phyloP scores from a whole-genome alignment of 2,888 invertebrate species.

The Pimpla rufipes region DNA sequence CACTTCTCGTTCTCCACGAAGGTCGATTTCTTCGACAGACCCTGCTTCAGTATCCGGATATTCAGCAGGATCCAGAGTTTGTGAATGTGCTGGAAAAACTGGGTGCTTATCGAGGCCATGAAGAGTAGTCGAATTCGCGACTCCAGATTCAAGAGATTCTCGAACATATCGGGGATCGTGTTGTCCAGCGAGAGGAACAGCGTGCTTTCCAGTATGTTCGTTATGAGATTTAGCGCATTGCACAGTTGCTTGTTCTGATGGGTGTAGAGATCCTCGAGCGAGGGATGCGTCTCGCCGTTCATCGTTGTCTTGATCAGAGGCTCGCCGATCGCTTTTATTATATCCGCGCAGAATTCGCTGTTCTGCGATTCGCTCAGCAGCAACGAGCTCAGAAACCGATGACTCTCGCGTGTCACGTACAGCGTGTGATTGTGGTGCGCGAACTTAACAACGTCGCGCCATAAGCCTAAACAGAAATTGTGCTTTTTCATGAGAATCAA shows the following conservation, averaged over 20 bases:
- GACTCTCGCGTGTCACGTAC: slow-evolving; percentile 90
- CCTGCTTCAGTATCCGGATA: slow-evolving; percentile 82
- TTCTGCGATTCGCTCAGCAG: slow-evolving; percentile 78
- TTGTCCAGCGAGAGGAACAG: slow-evolving; percentile 78
- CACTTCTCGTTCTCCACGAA: slow-evolving; percentile 73
- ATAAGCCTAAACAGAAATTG: slow-evolving; percentile 84
- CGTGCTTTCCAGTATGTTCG: slow-evolving; percentile 80
- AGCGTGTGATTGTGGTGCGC: slow-evolving; percentile 90
- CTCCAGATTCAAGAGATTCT: slow-evolving; percentile 79
- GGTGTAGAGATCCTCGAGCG: slow-evolving; percentile 84
- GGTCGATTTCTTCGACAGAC: slow-evolving; percentile 66
- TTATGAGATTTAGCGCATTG: slow-evolving; percentile 80
- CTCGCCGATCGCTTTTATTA: slow-evolving; percentile 87
- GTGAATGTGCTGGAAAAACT: slow-evolving; percentile 85
- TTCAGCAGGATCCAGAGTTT: slow-evolving; percentile 86
- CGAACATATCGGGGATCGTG: slow-evolving; percentile 79
- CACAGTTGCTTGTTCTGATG: slow-evolving; percentile 83
- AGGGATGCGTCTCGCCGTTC: slow-evolving; percentile 79
- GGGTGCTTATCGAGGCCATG: slow-evolving; percentile 82
- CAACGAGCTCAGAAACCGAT: slow-evolving; percentile 87
- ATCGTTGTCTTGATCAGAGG: slow-evolving; percentile 88
- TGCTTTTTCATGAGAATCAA: slow-evolving; percentile 17
- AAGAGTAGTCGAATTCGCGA: slow-evolving; percentile 80
- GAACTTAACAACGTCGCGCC: slow-evolving; percentile 89
- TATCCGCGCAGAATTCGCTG: slow-evolving; percentile 86